Evolutionary conservation across 2,113 vertebrate genomes (phyloP).

Genomic region (Erythrolamprus reginae): DNA sequence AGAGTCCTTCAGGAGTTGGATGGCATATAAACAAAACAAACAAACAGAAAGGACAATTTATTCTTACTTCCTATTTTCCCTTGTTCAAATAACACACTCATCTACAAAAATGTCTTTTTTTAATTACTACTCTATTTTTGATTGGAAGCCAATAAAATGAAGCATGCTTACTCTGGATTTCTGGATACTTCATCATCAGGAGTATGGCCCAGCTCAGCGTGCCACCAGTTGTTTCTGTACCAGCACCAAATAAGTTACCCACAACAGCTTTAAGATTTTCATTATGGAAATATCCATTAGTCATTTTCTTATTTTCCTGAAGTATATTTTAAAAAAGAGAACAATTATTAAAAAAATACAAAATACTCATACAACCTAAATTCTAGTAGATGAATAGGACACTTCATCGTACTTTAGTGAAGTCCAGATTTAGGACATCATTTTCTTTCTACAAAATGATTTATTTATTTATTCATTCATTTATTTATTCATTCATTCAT

Average conservation of each 20-base stretch:
- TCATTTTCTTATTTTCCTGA: background rate
- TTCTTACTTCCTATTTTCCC: background rate
- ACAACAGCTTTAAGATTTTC: conserved; percentile 42
- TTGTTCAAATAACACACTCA: background rate
- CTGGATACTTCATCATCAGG: conserved; percentile 63
- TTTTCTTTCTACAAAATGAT: background rate
- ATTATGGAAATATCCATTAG: conserved; percentile 40
- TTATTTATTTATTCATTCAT: no score
- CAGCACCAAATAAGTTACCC: conserved; percentile 48
- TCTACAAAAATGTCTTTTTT: background rate
- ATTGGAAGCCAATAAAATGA: background rate
- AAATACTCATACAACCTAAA: background rate
- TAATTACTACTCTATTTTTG: background rate
- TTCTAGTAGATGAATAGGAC: background rate
- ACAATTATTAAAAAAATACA: background rate
- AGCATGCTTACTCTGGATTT: conserved; percentile 62
- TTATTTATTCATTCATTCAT: no score
- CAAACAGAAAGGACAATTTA: background rate
- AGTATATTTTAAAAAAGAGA: background rate
- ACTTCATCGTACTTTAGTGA: background rate
- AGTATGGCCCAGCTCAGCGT: conserved; percentile 63
- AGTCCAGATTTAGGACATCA: background rate
- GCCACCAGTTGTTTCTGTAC: conserved; percentile 49
- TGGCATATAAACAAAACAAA: no score
- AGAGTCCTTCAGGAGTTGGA: no score